Base-by-base conservation (phyloP, 2,888 invertebrate species). In the Sesamia inferens region DNA sequence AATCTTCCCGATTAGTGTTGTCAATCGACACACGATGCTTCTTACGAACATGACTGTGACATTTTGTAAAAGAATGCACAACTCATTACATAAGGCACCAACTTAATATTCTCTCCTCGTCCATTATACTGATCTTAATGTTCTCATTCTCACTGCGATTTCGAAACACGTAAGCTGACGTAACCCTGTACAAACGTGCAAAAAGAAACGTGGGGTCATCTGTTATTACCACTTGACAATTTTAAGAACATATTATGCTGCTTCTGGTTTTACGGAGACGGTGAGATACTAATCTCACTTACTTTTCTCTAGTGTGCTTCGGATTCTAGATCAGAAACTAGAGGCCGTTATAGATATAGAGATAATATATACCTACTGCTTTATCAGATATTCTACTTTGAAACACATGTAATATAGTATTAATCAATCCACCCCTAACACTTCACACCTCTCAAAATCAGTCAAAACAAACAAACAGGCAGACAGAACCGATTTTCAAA, bases 81-180 rank as follows among this genome's bases (percentile, higher is more conserved):
- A 31, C 24, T 44, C 22, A 51, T 78, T 78, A 67, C 65, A 59
- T 82, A 82, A 79, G 6, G 31, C 16, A n/a, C 48, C 24, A 67
- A 82, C 39, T 79, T 68, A 58, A 78, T 73, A 80, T 80, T 80
- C 83, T 44, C n/a, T 68, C 10, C 19, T 66, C 68, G 83, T 69
- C 55, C 55, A 68, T 66, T 54, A 55, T 58, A 54, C 73, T 64
- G 79, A 63, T 82, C 79, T 78, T 58, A 71, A 82, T 78, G 58
- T 68, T 83, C 68, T 83, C 61, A 83, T 79, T 83, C 74, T 65
- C 68, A 65, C 83, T 66, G 51, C 74, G 67, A 65, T 79, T 79
- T 83, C 79, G 61, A 74, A 79, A 83, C 68, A 79, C 68, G 79
- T 82, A 79, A 65, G 31, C 73, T 79, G 83, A 79, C 74, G 79